Evolutionary conservation across 2,113 vertebrate species (phyloP), one percentile per base, ranked within the genome.

Genomic region (Chunga burmeisteri): DNA sequence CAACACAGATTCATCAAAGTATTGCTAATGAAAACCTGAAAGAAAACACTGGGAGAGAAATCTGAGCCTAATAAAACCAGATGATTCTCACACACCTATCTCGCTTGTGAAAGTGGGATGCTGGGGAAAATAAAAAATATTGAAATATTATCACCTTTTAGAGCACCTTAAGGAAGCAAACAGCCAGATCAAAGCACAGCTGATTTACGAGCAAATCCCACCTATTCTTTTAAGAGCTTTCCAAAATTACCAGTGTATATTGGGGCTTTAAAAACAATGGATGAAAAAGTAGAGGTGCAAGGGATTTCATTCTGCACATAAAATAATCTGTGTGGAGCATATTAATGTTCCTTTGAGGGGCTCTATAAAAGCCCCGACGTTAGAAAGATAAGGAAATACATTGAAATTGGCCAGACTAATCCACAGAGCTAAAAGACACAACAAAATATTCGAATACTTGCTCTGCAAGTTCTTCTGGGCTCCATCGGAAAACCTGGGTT

Each of bases 321-420:
- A 97, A 88, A 62, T 81, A 90, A 92, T 90, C 89, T 44, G 44
- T 81, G 59, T 9, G 50, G 47, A 95, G 75, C 52, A 91, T 44
- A 81, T 91, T 84, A 91, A 61, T 29, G 52, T 88, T 95, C 71
- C 94, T 96, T 95, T 81, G 88, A 93, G 88, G 88, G 82, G 68
- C 80, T 95, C 95, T 90, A 21, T 52, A 84, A 95, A 94, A 96
- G 77, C 44, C 83, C 63, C 68, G 49, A 84, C 0, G 3, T 71
- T 47, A 74, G 38, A 75, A 27, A 94, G 92, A 91, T 82, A 96
- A 94, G 84, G 52, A 93, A 82, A 84, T 44, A 34, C 10, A 84
- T 29, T 91, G 77, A 86, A 92, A 95, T 59, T 71, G 79, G 75
- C 79, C 82, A 92, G 88, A 92, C 10, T 88, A 95, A 93, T 95